Evolutionary conservation across 92 coral and sea anemone species (phyloP).

Genomic region (Epizoanthus fatuus): DNA sequence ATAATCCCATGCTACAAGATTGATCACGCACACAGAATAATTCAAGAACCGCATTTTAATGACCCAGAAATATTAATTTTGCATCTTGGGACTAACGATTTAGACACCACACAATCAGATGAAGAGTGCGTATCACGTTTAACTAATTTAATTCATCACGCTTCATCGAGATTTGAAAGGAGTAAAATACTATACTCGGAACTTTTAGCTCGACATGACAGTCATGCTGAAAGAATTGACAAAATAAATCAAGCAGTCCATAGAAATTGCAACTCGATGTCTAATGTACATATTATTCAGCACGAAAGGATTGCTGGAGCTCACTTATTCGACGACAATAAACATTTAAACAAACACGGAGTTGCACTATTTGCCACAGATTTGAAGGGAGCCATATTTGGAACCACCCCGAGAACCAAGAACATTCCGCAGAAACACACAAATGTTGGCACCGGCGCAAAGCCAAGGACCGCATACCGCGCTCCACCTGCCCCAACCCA

Average conservation of each 20-base stretch:
- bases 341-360: constrained; percentile 11
- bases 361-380: constrained; percentile 2
- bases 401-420: not conserved
- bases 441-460: no score
- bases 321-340: not conserved
- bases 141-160: not conserved
- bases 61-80: not conserved
- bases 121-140: not conserved
- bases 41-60: not conserved
- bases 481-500: no score
- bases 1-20: not conserved
- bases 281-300: not conserved
- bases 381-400: constrained; percentile 6
- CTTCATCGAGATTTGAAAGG: not conserved
- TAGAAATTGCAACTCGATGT: not conserved
- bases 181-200: not conserved
- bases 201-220: not conserved
- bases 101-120: not conserved
- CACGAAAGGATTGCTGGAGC: not conserved
- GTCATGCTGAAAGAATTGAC: not conserved
- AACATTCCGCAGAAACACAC: no score
- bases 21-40: constrained; percentile 1
- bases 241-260: constrained; percentile 3
- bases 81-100: not conserved
- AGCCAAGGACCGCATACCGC: no score